Evolutionary conservation across 2,888 invertebrate species (phyloP).

Genomic region (Drosophila emarginata): DNA sequence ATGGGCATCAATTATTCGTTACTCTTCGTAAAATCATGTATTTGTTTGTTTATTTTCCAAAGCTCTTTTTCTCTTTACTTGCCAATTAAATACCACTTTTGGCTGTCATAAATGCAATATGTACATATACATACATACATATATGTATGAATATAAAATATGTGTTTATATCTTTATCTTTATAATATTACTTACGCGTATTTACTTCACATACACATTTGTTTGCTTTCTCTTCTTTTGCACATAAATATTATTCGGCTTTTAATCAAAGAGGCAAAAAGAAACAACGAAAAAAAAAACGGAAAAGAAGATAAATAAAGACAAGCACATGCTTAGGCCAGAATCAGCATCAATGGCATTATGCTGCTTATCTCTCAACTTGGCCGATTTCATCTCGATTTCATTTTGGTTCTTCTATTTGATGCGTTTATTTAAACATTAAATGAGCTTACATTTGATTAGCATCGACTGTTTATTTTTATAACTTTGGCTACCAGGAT

Average conservation of each 20-base stretch:
- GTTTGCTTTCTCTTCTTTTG: constrained; percentile 13
- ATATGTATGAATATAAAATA: constrained; percentile 4
- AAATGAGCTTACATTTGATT: constrained; percentile 68
- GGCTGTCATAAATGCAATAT: constrained; percentile 37
- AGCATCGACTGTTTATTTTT: constrained; percentile 58
- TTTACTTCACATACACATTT: constrained; percentile 3
- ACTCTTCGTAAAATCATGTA: background rate
- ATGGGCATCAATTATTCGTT: background rate
- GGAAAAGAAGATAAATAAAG: background rate
- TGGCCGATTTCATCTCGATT: constrained; percentile 6
- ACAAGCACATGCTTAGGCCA: constrained; percentile 1
- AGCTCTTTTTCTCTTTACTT: constrained; percentile 39
- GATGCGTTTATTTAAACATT: constrained; percentile 64
- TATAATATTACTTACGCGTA: constrained; percentile 5
- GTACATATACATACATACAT: constrained; percentile 11
- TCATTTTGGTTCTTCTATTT: constrained; percentile 40
- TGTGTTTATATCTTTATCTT: background rate
- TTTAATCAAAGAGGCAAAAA: constrained; percentile 50
- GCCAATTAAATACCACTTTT: constrained; percentile 65
- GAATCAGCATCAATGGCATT: constrained; percentile 2
- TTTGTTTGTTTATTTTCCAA: background rate
- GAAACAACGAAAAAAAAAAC: too few species aligned
- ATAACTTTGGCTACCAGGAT: constrained; percentile 38
- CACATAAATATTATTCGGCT: constrained; percentile 62
- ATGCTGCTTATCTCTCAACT: constrained; percentile 16